Percentiles rank a stretch among this genome's conserved stretches.
Conservation (phyloP, 2,888 invertebrate species). For the Hydroisotoma schaefferi region DNA sequence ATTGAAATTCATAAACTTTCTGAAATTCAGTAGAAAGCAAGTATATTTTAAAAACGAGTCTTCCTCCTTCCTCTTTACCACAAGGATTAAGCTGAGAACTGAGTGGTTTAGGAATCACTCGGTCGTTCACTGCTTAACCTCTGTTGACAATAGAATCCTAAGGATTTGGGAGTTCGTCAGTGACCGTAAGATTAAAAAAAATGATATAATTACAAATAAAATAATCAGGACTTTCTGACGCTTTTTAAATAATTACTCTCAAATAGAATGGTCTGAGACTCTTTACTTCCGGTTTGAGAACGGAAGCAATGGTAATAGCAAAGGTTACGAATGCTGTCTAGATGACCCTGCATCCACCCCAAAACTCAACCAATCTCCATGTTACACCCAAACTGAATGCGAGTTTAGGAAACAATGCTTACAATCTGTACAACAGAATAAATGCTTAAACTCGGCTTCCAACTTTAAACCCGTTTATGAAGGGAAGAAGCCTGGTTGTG, state of each 20-base stretch:
- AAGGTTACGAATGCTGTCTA: constrained; percentile 24
- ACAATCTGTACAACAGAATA: constrained; percentile 6
- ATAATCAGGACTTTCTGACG: background rate
- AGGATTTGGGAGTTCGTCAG: constrained; percentile 29
- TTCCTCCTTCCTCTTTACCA: constrained; percentile 10
- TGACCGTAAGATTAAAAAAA: constrained; percentile 9
- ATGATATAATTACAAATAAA: background rate
- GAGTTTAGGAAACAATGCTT: constrained; percentile 22
- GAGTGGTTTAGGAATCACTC: constrained; percentile 25
- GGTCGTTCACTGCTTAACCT: constrained; percentile 21
- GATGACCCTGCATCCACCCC: constrained; percentile 6
- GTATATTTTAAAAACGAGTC: constrained; percentile 9
- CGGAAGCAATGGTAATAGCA: constrained; percentile 13
- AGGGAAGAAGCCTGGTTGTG: constrained; percentile 19
- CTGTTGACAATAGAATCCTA: constrained; percentile 12
- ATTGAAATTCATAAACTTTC: constrained; percentile 26
- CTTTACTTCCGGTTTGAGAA: background rate
- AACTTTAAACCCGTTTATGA: constrained; percentile 24
- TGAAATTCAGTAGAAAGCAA: constrained; percentile 8
- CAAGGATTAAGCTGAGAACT: constrained; percentile 18
- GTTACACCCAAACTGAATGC: constrained; percentile 26
- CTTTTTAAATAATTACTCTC: background rate
- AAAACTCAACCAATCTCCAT: constrained; percentile 18
- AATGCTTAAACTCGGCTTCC: constrained; percentile 11
- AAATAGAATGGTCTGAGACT: background rate